These are phyloP conservation scores for Schlechtendalia chinensis DNA, from an alignment of 1,140 invertebrate genomes.

Conservation along the genomic window DNA sequence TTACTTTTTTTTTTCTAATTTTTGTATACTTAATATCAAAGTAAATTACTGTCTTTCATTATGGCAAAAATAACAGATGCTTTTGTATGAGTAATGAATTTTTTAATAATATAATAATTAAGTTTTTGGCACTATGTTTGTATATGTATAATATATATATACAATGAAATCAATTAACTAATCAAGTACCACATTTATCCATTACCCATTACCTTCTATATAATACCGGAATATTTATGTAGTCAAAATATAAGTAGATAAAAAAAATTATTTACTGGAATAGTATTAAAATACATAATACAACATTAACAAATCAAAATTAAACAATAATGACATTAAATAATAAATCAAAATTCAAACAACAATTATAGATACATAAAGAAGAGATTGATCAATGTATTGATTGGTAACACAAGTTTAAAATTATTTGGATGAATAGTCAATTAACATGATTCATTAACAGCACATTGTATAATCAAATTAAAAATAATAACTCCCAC, in stretches of 20 bases:
- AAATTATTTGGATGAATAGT: constrained; percentile 6
- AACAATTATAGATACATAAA: constrained; percentile 13
- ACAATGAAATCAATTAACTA: neutral
- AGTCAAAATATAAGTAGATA: neutral
- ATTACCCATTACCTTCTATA: neutral
- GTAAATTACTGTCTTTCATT: neutral
- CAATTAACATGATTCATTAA: neutral
- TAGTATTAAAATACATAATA: neutral
- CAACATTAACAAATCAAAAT: neutral
- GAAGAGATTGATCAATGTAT: constrained; percentile 18
- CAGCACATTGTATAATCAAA: neutral
- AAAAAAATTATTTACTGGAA: neutral
- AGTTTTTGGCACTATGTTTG: constrained; percentile 11
- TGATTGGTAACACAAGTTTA: constrained; percentile 18
- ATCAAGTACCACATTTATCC: neutral
- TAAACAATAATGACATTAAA: constrained; percentile 8
- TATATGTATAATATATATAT: too few species aligned
- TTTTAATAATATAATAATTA: neutral
- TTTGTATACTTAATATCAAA: neutral
- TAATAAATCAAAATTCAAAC: constrained; percentile 21
- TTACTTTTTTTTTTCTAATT: neutral
- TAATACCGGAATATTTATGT: neutral
- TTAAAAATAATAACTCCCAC: neutral
- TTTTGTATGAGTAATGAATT: neutral
- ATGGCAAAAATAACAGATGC: neutral